Percentiles rank a stretch among this genome's conserved stretches.
Evolutionary conservation across 2,888 invertebrate species (phyloP).

Genomic region (Schrankia costaestrigalis): DNA sequence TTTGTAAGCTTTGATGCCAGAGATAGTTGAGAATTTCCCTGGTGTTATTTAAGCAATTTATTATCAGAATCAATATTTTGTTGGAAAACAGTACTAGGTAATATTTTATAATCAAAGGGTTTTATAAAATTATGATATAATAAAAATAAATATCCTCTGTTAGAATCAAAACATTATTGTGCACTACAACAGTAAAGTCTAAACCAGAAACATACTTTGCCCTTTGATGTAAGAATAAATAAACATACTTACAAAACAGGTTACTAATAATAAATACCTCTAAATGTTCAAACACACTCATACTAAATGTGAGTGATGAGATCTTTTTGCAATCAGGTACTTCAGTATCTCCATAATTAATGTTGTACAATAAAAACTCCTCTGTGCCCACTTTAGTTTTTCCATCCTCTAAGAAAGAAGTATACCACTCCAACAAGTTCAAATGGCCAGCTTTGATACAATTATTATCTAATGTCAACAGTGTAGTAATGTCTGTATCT

Average conservation of each 20-base stretch:
- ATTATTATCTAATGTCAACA: constrained; percentile 82
- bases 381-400: constrained; percentile 62
- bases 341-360: constrained; percentile 47
- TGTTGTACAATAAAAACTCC: constrained; percentile 43
- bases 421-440: constrained; percentile 85
- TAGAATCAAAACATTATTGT: too few species aligned
- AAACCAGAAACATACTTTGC: too few species aligned
- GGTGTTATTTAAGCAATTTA: too few species aligned
- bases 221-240: constrained; percentile 7
- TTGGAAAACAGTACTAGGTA: too few species aligned
- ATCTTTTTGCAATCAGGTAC: constrained; percentile 84
- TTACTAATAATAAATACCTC: constrained; percentile 41
- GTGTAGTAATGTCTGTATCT: constrained; percentile 82
- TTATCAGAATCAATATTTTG: too few species aligned
- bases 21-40: too few species aligned
- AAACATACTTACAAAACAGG: background rate
- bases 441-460: constrained; percentile 84
- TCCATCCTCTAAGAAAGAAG: constrained; percentile 80
- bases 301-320: constrained; percentile 70
- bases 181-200: too few species aligned
- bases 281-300: constrained; percentile 70
- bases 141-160: too few species aligned
- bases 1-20: too few species aligned
- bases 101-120: too few species aligned
- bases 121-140: too few species aligned